A percentile compares a stretch with the other conserved stretches of the same genome.
Evolutionary conservation across 2,888 invertebrate genomes (phyloP).

Genomic region (Arenicola marina): DNA sequence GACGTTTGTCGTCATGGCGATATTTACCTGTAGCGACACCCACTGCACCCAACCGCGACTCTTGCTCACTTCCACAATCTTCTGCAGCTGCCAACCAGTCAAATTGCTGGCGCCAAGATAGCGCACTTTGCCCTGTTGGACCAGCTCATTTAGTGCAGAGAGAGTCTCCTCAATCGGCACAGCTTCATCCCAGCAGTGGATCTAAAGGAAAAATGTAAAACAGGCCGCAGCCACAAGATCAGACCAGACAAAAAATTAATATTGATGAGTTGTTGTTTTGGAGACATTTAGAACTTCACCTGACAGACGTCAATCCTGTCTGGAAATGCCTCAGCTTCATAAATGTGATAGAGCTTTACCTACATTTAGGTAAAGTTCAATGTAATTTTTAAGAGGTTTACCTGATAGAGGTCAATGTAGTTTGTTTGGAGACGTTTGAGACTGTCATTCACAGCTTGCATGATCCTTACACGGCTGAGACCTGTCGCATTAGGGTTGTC

Average conservation of each 20-base stretch:
- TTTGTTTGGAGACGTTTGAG: constrained; percentile 38
- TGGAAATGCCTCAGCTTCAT: no score
- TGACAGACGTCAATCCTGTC: no score
- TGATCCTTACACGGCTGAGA: constrained; percentile 42
- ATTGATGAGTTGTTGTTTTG: background rate
- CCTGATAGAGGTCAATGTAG: constrained; percentile 49
- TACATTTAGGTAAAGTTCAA: background rate
- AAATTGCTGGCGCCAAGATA: constrained; percentile 51
- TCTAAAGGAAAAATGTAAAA: constrained; percentile 39
- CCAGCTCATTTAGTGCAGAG: constrained; percentile 47
- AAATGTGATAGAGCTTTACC: no score
- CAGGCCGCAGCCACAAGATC: no score
- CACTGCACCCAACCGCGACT: constrained; percentile 7
- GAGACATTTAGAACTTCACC: no score
- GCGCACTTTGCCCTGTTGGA: constrained; percentile 49
- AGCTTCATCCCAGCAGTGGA: constrained; percentile 48
- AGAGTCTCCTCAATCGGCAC: constrained; percentile 52
- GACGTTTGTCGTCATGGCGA: no score
- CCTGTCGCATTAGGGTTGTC: constrained; percentile 38
- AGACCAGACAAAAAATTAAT: no score
- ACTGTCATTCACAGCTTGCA: constrained; percentile 40
- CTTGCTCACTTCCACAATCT: constrained; percentile 36
- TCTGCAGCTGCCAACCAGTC: constrained; percentile 54
- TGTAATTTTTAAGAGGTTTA: constrained; percentile 1
- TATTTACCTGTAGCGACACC: constrained; percentile 19